Percentiles rank a stretch among this genome's conserved stretches.
These are phyloP conservation scores for Mya arenaria DNA, from an alignment of 1,140 invertebrate genomes.

Conservation along the genomic window DNA sequence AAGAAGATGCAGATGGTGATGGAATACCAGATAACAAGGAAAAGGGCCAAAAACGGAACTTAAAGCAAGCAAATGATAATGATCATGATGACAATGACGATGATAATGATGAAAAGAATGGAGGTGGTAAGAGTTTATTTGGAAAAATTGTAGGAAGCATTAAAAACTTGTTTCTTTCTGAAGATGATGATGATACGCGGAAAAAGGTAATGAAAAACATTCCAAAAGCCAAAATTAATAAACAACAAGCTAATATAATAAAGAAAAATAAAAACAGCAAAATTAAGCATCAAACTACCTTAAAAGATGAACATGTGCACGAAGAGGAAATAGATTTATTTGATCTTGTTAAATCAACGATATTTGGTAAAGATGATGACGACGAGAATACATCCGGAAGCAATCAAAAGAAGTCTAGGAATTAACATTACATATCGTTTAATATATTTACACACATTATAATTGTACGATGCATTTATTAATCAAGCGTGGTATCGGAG, in stretches of 20 bases:
- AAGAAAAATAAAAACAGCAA: constrained; percentile 8
- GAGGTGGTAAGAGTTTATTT: constrained; percentile 67
- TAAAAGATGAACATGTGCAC: constrained; percentile 19
- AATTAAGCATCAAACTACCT: constrained; percentile 20
- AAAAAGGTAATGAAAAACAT: constrained; percentile 58
- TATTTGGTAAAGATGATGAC: constrained; percentile 46
- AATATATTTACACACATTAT: too few relatives aligned
- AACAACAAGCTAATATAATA: constrained; percentile 27
- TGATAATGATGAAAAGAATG: constrained; percentile 66
- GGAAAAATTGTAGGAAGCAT: constrained; percentile 55
- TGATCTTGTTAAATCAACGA: constrained; percentile 44
- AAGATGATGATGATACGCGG: constrained; percentile 69
- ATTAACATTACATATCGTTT: too few relatives aligned
- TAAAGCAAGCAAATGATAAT: constrained; percentile 61
- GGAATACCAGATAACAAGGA: constrained; percentile 65
- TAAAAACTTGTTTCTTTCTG: constrained; percentile 66
- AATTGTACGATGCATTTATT: too few relatives aligned
- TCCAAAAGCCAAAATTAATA: constrained; percentile 53
- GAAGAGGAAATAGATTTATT: constrained; percentile 59
- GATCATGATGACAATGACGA: constrained; percentile 63
- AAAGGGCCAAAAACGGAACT: too few relatives aligned
- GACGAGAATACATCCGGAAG: not conserved
- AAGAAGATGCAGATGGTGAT: constrained; percentile 66
- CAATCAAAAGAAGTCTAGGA: constrained; percentile 27
- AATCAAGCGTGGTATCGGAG: too few relatives aligned